Evolutionary conservation across 2,888 invertebrate genomes (phyloP).

Genomic region (Mechanitis messenoides): DNA sequence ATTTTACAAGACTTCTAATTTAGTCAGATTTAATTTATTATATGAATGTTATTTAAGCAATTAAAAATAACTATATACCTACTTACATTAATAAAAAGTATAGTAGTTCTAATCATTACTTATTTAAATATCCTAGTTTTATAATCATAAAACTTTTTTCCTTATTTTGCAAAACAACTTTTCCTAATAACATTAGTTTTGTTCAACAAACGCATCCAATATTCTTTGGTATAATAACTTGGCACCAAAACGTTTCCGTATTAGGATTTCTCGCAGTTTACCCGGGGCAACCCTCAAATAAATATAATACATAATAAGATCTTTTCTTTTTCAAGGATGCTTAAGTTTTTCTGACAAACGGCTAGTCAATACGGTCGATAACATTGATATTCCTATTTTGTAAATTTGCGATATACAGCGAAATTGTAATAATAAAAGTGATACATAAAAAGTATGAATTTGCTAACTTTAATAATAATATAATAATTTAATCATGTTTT

Average conservation of each 20-base stretch:
- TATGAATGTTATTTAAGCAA: too few species aligned
- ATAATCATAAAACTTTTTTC: too few species aligned
- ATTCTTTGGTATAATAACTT: constrained; percentile 1
- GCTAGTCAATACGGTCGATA: constrained; percentile 9
- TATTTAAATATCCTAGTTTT: too few species aligned
- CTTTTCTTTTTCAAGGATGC: constrained; percentile 4
- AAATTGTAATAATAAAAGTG: background rate
- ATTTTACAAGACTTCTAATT: too few species aligned
- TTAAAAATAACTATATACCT: background rate
- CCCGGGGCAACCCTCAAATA: background rate
- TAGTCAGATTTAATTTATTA: too few species aligned
- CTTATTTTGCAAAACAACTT: too few species aligned
- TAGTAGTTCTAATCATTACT: background rate
- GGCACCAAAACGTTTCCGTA: constrained; percentile 1
- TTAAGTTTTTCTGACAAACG: constrained; percentile 5
- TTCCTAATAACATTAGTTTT: too few species aligned
- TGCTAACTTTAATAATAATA: background rate
- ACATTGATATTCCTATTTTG: constrained; percentile 1
- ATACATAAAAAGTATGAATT: background rate
- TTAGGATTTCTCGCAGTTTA: background rate
- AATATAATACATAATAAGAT: constrained; percentile 1
- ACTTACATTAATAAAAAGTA: background rate
- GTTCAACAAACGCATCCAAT: background rate
- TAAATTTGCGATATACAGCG: background rate
- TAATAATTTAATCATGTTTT: too few species aligned